phyloP scores from a whole-genome alignment of 53 echinoderm and acorn worm species.

The Hippasteria phrygiana region DNA sequence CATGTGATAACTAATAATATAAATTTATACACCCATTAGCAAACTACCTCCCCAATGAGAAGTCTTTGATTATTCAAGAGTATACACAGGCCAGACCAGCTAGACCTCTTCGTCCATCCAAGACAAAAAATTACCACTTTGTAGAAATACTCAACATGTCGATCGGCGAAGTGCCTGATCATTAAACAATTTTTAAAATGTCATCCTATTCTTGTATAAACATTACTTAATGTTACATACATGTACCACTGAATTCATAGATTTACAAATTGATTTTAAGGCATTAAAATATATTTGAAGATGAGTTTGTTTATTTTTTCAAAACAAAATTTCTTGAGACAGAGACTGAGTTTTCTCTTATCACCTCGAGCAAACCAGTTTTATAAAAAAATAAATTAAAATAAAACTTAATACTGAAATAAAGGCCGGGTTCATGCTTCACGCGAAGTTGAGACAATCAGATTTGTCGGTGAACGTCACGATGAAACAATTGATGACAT shows the following conservation, averaged over 20 bases:
- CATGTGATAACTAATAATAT: too few species aligned
- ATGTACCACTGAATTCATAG: background rate
- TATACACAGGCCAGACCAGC: conserved; percentile 30
- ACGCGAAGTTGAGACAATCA: too few species aligned
- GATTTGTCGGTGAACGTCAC: too few species aligned
- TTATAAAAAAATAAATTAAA: too few species aligned
- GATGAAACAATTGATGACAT: too few species aligned
- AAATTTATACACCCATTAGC: too few species aligned
- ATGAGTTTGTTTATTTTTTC: background rate
- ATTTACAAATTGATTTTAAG: background rate
- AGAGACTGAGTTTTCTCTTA: too few species aligned
- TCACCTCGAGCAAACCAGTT: too few species aligned
- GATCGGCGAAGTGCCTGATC: background rate
- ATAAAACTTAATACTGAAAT: too few species aligned
- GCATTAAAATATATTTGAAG: background rate
- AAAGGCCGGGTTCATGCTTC: too few species aligned
- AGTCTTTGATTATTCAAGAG: background rate
- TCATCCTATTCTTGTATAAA: background rate
- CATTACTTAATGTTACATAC: background rate
- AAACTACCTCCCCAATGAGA: too few species aligned
- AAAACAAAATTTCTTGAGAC: background rate
- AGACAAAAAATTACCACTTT: background rate
- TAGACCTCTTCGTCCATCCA: background rate
- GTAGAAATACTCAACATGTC: conserved; percentile 14
- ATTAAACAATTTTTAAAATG: background rate